phyloP scores from a whole-genome alignment of 1,140 invertebrate species.

The Lepidurus apus region DNA sequence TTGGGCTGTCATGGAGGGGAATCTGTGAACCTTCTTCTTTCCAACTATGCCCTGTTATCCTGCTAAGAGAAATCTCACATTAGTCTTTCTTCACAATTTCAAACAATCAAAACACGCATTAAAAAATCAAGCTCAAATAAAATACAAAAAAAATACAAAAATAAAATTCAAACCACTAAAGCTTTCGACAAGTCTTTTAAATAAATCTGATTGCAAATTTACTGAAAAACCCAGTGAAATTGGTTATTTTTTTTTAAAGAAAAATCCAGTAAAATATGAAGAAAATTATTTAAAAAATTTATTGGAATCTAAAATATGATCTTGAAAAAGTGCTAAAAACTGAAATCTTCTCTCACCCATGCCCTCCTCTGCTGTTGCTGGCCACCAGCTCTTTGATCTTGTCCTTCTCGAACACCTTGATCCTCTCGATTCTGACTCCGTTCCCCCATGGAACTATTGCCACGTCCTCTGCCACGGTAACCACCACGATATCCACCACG shows the following conservation, averaged over 20 bases:
- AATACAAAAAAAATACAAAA: no score
- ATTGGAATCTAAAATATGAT: no score
- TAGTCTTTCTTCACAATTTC: not conserved
- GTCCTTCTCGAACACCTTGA: constrained; percentile 15
- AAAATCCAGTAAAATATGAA: no score
- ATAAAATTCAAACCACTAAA: no score
- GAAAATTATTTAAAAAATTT: no score
- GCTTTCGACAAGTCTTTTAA: no score
- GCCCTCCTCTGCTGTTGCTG: constrained; percentile 31
- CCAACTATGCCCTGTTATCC: not conserved
- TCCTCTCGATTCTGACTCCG: not conserved
- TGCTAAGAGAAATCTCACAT: not conserved
- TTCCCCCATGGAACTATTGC: not conserved
- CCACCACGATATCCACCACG: constrained; percentile 26
- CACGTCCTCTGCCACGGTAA: not conserved
- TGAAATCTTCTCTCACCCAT: not conserved
- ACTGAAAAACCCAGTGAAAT: no score
- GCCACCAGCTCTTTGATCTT: constrained; percentile 30
- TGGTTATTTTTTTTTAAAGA: no score
- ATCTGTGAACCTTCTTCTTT: not conserved
- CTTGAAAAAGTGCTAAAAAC: no score
- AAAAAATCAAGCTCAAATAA: no score
- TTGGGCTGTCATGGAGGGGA: not conserved
- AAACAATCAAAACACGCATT: no score
- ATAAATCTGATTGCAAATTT: no score